phyloP scores from a whole-genome alignment of 1,140 invertebrate genomes.

The Papilio dardanus region DNA sequence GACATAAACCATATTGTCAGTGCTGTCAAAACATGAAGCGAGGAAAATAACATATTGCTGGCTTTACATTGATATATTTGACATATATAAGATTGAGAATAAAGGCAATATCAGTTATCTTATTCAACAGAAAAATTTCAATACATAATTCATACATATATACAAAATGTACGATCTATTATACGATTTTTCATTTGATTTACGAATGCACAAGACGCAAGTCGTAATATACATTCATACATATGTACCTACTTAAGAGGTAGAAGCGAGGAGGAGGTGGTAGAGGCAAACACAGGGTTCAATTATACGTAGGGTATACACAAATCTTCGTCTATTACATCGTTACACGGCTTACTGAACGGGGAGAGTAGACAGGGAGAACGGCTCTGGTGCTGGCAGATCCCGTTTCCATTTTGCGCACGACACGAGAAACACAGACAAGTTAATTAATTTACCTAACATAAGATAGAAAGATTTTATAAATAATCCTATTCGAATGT shows the following conservation, averaged over 20 bases:
- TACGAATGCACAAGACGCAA: not conserved
- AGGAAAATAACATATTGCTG: not conserved
- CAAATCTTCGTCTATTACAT: constrained; percentile 38
- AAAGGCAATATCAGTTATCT: not conserved
- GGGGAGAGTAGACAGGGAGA: constrained; percentile 25
- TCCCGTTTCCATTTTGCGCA: not conserved
- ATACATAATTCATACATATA: not conserved
- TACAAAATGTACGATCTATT: not conserved
- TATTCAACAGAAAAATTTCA: not conserved
- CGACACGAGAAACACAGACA: not conserved
- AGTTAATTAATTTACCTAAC: not conserved
- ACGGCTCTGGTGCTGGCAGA: constrained; percentile 10
- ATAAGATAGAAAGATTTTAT: not conserved
- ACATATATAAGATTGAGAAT: not conserved
- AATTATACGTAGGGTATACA: constrained; percentile 28
- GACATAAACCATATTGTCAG: not conserved
- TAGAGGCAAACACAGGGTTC: constrained; percentile 5
- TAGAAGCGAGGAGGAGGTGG: not conserved
- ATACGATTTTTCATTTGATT: not conserved
- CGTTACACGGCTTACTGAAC: constrained; percentile 33
- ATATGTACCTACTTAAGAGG: not conserved
- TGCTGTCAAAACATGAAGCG: not conserved
- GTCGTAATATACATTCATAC: not conserved
- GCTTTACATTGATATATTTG: not conserved
- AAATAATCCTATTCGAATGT: not conserved